A percentile compares a stretch with the other conserved stretches of the same genome.
Conservation (phyloP, 2,888 invertebrate species). For the Orgyia antiqua region DNA sequence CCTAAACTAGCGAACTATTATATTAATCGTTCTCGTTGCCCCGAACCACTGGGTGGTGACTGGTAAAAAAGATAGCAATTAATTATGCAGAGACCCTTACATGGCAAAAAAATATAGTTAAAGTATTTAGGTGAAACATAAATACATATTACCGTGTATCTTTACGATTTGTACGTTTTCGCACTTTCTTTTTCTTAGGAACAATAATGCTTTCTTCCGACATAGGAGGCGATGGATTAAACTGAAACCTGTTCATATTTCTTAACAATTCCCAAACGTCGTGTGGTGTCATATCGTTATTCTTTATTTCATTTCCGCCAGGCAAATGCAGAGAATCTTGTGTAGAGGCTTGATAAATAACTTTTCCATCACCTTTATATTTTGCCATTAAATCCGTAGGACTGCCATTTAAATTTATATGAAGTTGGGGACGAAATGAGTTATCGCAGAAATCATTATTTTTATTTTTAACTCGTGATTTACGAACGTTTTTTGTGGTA, state of each 20-base stretch:
- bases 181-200: slow-evolving; percentile 33
- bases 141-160: slow-evolving; percentile 43
- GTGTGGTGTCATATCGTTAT: slow-evolving; percentile 33
- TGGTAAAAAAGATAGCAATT: too few relatives aligned
- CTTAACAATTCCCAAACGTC: slow-evolving; percentile 62
- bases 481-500: slow-evolving; percentile 25
- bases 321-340: too few relatives aligned
- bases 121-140: too few relatives aligned
- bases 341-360: slow-evolving; percentile 11
- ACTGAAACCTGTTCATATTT: slow-evolving; percentile 58
- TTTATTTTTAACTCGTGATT: slow-evolving; percentile 28
- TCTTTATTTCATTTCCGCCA: slow-evolving; percentile 6
- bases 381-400: slow-evolving; percentile 43
- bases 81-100: too few relatives aligned
- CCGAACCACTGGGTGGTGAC: too few relatives aligned
- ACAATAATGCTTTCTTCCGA: slow-evolving; percentile 44
- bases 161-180: slow-evolving; percentile 30
- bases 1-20: too few relatives aligned
- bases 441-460: slow-evolving; percentile 37
- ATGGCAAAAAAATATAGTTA: too few relatives aligned
- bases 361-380: slow-evolving; percentile 37
- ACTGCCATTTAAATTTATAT: slow-evolving; percentile 49
- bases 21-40: too few relatives aligned
- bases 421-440: too few relatives aligned
- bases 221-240: slow-evolving; percentile 48